Evolutionary conservation across 2,797 vertebrate genomes (phyloP).

Genomic region (Anabas testudineus): DNA sequence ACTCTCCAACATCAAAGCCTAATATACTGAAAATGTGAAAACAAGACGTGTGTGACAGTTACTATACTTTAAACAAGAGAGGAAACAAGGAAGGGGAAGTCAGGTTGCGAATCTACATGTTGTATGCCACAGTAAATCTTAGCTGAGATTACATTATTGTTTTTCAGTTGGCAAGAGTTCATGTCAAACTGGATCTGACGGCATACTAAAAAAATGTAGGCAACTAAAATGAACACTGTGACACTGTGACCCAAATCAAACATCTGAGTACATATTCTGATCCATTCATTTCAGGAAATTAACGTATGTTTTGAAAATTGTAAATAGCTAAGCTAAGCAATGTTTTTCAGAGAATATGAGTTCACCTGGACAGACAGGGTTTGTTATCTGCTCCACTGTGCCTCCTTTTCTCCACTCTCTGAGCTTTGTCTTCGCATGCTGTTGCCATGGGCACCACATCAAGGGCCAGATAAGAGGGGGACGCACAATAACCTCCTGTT

Average conservation of each 20-base stretch:
- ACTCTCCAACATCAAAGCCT: neutral
- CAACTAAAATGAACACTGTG: neutral
- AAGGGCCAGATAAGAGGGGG: constrained; percentile 83
- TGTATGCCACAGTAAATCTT: neutral
- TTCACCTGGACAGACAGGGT: constrained; percentile 1
- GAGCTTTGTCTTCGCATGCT: constrained; percentile 48
- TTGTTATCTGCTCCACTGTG: constrained; percentile 14
- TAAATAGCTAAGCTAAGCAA: neutral
- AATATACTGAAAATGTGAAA: neutral
- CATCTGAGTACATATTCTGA: neutral
- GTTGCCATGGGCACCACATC: constrained; percentile 80
- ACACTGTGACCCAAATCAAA: too few species aligned
- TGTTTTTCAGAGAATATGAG: neutral
- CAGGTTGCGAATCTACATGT: neutral
- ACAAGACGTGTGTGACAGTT: neutral
- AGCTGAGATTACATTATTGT: neutral
- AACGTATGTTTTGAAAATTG: neutral
- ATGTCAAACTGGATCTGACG: neutral
- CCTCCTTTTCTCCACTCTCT: constrained; percentile 30
- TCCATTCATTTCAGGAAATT: neutral
- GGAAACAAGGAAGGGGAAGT: constrained; percentile 11
- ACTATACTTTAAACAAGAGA: neutral
- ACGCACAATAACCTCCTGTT: constrained; percentile 77
- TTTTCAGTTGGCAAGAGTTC: neutral
- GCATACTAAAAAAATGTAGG: neutral